A percentile compares a stretch with the other conserved stretches of the same genome.
phyloP scores from a whole-genome alignment of 2,888 invertebrate genomes.

The Cylindroiulus punctatus region DNA sequence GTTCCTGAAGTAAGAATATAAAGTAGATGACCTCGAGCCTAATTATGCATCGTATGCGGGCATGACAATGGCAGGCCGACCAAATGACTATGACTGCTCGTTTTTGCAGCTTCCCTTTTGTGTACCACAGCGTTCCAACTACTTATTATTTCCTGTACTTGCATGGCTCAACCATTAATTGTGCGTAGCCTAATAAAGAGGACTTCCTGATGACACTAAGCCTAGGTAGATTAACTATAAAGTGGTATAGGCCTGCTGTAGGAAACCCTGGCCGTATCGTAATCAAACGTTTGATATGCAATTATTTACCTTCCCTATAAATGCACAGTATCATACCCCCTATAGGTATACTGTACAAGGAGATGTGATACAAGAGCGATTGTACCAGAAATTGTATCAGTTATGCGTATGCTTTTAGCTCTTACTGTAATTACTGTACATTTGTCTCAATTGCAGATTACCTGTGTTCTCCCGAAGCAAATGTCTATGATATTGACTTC shows the following conservation, averaged over 20 bases:
- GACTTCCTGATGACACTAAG: background rate
- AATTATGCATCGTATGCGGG: background rate
- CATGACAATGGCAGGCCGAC: background rate
- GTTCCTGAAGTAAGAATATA: too few species aligned
- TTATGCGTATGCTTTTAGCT: background rate
- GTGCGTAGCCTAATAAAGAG: background rate
- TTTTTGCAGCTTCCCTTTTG: background rate
- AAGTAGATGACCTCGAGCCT: too few species aligned
- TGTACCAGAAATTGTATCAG: background rate
- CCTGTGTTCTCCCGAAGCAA: constrained; percentile 93
- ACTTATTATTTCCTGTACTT: background rate
- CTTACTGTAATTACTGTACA: too few species aligned
- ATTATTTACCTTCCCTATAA: too few species aligned
- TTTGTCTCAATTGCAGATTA: constrained; percentile 72
- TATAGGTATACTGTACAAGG: too few species aligned
- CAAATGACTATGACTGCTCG: background rate
- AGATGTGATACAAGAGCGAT: too few species aligned
- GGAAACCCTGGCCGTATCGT: too few species aligned
- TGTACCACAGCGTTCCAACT: background rate
- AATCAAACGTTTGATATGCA: too few species aligned
- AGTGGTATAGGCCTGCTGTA: too few species aligned
- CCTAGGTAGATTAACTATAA: background rate
- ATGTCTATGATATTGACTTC: constrained; percentile 97
- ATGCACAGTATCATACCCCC: too few species aligned
- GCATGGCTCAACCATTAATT: background rate